Evolutionary conservation across 2,797 vertebrate species (phyloP), one percentile per base, ranked within the genome.

Genomic region (Ataeniobius toweri): DNA sequence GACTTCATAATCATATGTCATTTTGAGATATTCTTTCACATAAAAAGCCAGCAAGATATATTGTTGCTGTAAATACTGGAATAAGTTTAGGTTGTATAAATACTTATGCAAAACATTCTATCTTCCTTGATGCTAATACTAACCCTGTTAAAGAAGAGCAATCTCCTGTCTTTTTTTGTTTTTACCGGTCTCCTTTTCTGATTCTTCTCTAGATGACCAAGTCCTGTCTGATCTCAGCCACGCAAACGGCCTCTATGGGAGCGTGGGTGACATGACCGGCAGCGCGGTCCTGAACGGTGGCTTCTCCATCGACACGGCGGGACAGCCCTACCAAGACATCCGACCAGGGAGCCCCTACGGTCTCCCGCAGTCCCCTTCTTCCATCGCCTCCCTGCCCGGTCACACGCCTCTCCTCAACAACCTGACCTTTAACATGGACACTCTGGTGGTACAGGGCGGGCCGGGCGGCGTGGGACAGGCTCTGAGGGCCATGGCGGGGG

Each of bases 171-270:
- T 46, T 44, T 44, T 44, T 68, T n/a, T 22, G n/a, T n/a, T 16
- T 36, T 36, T 3, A 69, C 67, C 46, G 67, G n/a, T 69, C 67
- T 44, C 24, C 41, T 69, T 46, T 46, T 46, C 67, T n/a, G 41
- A 46, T 46, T 89, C 76, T 41, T 75, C 65, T 46, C 82, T 96
- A 99, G 98, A 99, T 53, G 98, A 99, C 74, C 98, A 99, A 92
- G 98, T 99, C 89, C 96, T 99, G 90, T 97, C 98, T 14, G 98
- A 99, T 86, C 96, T 99, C 9, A 94, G 98, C 91, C 98, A 98
- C 87, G 89, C 94, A 89, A 98, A 96, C 75, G 94, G 97, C 81
- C 96, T 98, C 70, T 99, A 98, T 14, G 95, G 96, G 83, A 96
- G 95, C 9, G 95, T 96, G 53, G 96, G 96, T 3, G 98, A 99